Evolutionary conservation across 2,113 vertebrate genomes (phyloP).

Genomic region (Mobula birostris): DNA sequence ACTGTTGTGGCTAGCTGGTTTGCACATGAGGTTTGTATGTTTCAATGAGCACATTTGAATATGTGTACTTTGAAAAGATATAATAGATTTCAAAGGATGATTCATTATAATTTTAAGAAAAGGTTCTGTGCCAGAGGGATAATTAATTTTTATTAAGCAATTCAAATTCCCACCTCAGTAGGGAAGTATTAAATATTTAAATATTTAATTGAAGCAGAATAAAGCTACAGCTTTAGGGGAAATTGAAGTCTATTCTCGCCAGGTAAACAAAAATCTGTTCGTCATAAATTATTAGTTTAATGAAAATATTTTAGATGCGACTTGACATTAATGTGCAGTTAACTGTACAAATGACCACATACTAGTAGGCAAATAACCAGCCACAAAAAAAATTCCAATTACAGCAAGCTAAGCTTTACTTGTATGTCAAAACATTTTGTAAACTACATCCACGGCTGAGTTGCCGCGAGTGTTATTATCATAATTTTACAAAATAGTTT

Average conservation of each 20-base stretch:
- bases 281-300: conserved; percentile 35
- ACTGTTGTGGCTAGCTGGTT: background rate
- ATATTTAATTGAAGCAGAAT: conserved; percentile 36
- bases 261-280: conserved; percentile 36
- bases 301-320: conserved; percentile 34
- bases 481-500: conserved; percentile 34
- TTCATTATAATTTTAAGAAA: conserved; percentile 34
- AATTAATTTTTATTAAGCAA: conserved; percentile 37
- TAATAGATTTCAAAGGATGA: conserved; percentile 35
- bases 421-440: conserved; percentile 17
- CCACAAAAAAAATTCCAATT: conserved; percentile 10
- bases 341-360: conserved; percentile 28
- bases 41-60: background rate
- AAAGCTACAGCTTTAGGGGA: conserved; percentile 26
- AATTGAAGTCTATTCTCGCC: conserved; percentile 30
- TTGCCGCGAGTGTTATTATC: conserved; percentile 15
- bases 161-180: conserved; percentile 34
- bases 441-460: background rate
- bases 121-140: conserved; percentile 18
- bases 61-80: conserved; percentile 23
- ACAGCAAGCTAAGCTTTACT: conserved; percentile 19
- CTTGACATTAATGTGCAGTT: conserved; percentile 34
- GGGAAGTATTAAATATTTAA: conserved; percentile 37
- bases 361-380: conserved; percentile 17
- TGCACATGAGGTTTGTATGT: background rate